Conservation (phyloP, 2,113 vertebrate species). For the Chrysemys picta region DNA sequence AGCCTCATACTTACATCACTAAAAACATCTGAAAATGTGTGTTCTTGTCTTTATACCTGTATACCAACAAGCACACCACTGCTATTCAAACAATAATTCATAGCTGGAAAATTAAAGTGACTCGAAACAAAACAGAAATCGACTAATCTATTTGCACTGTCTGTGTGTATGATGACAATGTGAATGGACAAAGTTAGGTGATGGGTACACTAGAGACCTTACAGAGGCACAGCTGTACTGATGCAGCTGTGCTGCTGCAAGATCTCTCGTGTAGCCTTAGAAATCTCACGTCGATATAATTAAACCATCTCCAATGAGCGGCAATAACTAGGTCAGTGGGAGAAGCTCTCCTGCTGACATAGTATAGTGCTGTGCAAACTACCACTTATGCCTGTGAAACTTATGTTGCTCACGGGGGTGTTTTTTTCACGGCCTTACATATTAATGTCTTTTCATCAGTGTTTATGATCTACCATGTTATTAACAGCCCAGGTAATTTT, state of each 20-base stretch:
- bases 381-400: no score
- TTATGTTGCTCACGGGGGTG: no score
- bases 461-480: background rate
- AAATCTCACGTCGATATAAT: no score
- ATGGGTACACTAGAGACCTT: no score
- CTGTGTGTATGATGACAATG: background rate
- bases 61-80: rapidly evolving
- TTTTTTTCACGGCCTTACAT: background rate
- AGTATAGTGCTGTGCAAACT: no score
- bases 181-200: background rate
- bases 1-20: background rate
- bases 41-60: slow-evolving; percentile 33
- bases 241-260: no score
- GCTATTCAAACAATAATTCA: background rate
- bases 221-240: no score
- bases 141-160: background rate
- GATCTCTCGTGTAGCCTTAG: no score
- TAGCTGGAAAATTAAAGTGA: slow-evolving; percentile 19
- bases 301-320: no score
- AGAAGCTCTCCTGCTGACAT: no score
- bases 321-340: no score
- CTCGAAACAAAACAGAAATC: slow-evolving; percentile 10
- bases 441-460: background rate
- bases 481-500: slow-evolving; percentile 13
- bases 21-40: background rate